phyloP scores from a whole-genome alignment of 2,888 invertebrate species.

The Strigamia maritima region DNA sequence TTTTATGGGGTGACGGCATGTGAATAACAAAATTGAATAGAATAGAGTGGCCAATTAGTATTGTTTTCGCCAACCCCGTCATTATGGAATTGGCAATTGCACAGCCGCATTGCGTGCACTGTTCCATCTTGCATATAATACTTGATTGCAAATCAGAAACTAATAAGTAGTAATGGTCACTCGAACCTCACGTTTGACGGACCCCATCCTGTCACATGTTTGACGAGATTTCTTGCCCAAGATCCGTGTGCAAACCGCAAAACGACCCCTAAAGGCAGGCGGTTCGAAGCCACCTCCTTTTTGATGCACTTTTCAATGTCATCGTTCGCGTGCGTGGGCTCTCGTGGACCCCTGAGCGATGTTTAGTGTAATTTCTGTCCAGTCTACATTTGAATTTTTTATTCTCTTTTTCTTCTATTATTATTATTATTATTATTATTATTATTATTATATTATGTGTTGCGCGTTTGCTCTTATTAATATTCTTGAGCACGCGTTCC shows the following conservation, averaged over 20 bases:
- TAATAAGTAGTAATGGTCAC: not conserved
- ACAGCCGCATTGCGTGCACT: not conserved
- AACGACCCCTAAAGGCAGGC: not conserved
- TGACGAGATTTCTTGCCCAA: not conserved
- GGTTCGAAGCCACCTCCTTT: not conserved
- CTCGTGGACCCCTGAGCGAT: not conserved
- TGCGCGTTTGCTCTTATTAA: no score
- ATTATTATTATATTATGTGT: no score
- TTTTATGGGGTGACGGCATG: not conserved
- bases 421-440: not conserved
- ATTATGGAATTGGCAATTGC: not conserved
- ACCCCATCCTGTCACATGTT: not conserved
- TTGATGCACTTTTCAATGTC: not conserved
- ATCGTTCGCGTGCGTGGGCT: not conserved
- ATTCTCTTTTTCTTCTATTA: not conserved
- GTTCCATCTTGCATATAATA: not conserved
- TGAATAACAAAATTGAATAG: not conserved
- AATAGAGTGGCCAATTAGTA: not conserved
- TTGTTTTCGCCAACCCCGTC: not conserved
- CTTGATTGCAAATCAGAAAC: not conserved
- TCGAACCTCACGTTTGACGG: not conserved
- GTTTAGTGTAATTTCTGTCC: not conserved
- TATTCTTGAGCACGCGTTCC: no score
- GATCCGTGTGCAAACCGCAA: not conserved
- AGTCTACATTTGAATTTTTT: not conserved